Evolutionary conservation across 2,888 invertebrate genomes (phyloP), one percentile per base, ranked within the genome.

Genomic region (Tridacna gigas): DNA sequence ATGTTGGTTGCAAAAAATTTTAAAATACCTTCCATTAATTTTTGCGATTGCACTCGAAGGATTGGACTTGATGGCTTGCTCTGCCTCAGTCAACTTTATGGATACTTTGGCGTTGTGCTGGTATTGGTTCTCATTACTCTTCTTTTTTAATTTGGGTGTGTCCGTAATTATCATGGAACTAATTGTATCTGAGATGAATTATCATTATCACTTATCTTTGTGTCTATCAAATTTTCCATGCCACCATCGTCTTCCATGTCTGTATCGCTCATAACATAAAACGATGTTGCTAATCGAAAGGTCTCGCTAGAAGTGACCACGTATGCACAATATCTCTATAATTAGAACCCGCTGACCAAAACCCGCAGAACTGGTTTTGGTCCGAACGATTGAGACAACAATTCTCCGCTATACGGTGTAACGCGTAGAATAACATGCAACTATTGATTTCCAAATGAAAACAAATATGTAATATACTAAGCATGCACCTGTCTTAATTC

Each of bases 81-180:
- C 37, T 37, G 7, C 37, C 37, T 37, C 37, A 37, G 37, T 37
- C 37, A 37, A 37, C 37, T 37, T 37, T 37, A 37, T 7, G 37
- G 37, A 37, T 37, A 67, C 67, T 67, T 28, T 45, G 20, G 22
- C 13, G 48, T 71, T 67, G 13, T 67, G 37, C 37, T 67, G 25
- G 67, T 28, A 67, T 37, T 67, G 67, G 13, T 67, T 37, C n/a
- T 67, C 48, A 22, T 71, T 47, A 48, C 71, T 71, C 22, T 48
- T 71, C n/a, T 37, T 20, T 45, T 25, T 67, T 45, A 67, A 67
- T 67, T 45, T 22, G 56, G 25, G 0, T 73, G 51, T 22, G 25
- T 66, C 28, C 4, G 56, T 20, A 9, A n/a, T n/a, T n/a, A 56
- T 20, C 56, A 56, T 56, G 1, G 20, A 56, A 56, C n/a, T 56